Percentiles rank a stretch among this genome's conserved stretches.
phyloP scores from a whole-genome alignment of 2,888 invertebrate genomes.

The Eupithecia inturbata region DNA sequence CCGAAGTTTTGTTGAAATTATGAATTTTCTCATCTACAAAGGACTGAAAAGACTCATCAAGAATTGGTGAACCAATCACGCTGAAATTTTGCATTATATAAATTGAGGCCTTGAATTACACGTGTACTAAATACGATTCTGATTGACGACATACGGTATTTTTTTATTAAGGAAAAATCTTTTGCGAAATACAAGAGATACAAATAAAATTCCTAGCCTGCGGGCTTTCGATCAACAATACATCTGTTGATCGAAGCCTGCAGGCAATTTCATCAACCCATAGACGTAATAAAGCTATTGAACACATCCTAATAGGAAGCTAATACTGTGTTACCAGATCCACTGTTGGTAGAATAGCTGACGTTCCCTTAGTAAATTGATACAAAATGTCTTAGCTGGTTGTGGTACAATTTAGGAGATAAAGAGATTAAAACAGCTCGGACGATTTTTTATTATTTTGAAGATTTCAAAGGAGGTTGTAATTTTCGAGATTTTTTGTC shows the following conservation, averaged over 20 bases:
- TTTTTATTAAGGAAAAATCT: no score
- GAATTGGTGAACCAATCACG: no score
- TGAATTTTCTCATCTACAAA: no score
- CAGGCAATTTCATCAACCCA: neutral
- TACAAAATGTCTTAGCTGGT: constrained; percentile 29
- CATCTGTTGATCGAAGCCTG: no score
- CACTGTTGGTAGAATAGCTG: constrained; percentile 12
- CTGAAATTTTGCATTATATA: neutral
- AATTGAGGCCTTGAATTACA: no score
- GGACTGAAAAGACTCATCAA: no score
- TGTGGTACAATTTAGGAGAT: constrained; percentile 19
- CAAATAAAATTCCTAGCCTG: neutral
- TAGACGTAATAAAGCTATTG: neutral
- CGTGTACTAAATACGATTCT: no score
- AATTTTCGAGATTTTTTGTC: neutral
- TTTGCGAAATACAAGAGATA: neutral
- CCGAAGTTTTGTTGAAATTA: no score
- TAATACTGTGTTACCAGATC: neutral
- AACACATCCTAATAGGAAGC: neutral
- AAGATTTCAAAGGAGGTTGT: no score
- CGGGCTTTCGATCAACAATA: no score
- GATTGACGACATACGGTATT: no score
- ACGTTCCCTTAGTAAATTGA: constrained; percentile 36
- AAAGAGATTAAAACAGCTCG: neutral
- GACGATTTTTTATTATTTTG: neutral